phyloP scores from a whole-genome alignment of 2,888 invertebrate genomes.

The Malthinus seriepunctatus region DNA sequence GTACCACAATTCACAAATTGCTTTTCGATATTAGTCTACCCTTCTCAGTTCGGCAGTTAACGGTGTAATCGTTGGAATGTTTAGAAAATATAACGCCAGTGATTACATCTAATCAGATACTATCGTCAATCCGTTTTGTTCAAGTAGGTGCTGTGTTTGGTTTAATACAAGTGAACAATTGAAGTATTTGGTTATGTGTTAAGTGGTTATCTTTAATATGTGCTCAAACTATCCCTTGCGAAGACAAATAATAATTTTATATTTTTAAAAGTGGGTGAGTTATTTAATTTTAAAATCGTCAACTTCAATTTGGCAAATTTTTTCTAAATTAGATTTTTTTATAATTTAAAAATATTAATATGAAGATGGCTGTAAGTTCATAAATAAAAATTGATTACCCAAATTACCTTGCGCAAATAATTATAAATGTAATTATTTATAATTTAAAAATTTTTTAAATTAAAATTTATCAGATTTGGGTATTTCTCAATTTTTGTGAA shows the following conservation, averaged over 20 bases:
- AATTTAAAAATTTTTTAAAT: slow-evolving; percentile 24
- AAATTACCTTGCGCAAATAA: no score
- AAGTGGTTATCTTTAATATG: neutral
- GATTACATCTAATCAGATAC: slow-evolving; percentile 33
- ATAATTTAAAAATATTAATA: no score
- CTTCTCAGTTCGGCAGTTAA: slow-evolving; percentile 33
- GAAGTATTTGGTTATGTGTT: slow-evolving; percentile 10
- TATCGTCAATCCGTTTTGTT: slow-evolving; percentile 19
- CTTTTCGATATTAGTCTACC: slow-evolving; percentile 50
- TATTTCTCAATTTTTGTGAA: slow-evolving; percentile 31
- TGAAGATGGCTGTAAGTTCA: no score
- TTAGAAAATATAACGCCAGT: slow-evolving; percentile 29
- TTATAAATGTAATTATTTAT: no score
- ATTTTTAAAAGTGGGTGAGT: no score
- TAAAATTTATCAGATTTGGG: slow-evolving; percentile 36
- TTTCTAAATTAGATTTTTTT: no score
- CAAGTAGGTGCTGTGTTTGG: slow-evolving; percentile 20
- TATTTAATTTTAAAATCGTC: no score
- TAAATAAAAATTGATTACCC: no score
- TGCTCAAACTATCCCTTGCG: no score
- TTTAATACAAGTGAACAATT: slow-evolving; percentile 12
- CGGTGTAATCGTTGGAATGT: slow-evolving; percentile 30
- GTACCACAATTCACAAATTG: slow-evolving; percentile 54
- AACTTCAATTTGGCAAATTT: no score
- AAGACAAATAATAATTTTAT: no score